These are phyloP conservation scores for Choloepus hoffmanni DNA, from an alignment of 2,113 vertebrate genomes.

Conservation along the genomic window DNA sequence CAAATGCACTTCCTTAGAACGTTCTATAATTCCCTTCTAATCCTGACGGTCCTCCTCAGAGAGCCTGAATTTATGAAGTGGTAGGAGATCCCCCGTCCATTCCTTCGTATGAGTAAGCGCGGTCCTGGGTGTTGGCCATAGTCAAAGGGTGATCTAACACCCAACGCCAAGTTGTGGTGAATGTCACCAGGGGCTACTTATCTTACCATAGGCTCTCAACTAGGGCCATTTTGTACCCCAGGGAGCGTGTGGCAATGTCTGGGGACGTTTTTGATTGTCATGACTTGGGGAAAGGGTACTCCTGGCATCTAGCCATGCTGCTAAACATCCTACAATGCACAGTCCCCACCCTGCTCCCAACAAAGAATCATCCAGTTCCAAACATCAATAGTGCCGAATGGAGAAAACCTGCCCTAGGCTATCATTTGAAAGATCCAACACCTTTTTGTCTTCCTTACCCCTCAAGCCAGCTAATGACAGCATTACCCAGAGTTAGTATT, in stretches of 20 bases:
- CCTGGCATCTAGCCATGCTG: rapidly evolving
- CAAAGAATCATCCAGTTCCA: not conserved
- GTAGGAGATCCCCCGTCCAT: not conserved
- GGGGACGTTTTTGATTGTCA: not conserved
- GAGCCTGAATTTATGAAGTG: too few relatives aligned
- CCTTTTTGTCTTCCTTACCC: not conserved
- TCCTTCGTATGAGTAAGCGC: rapidly evolving
- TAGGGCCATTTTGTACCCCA: not conserved
- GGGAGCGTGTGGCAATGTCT: not conserved
- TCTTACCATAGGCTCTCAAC: rapidly evolving
- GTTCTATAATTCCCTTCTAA: not conserved
- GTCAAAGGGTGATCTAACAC: not conserved
- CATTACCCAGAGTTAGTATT: not conserved
- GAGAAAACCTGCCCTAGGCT: not conserved
- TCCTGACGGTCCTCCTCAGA: not conserved
- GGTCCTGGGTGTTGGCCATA: rapidly evolving
- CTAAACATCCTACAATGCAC: rapidly evolving
- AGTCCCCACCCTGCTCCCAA: too few relatives aligned
- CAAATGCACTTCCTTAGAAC: not conserved
- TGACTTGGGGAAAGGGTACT: rapidly evolving
- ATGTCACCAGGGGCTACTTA: rapidly evolving
- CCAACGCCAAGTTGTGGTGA: too few relatives aligned
- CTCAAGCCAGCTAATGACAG: not conserved
- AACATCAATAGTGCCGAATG: rapidly evolving
- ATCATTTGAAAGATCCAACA: not conserved